Evolutionary conservation across 2,113 vertebrate species (phyloP).

Genomic region (Ornithorhynchus anatinus): DNA sequence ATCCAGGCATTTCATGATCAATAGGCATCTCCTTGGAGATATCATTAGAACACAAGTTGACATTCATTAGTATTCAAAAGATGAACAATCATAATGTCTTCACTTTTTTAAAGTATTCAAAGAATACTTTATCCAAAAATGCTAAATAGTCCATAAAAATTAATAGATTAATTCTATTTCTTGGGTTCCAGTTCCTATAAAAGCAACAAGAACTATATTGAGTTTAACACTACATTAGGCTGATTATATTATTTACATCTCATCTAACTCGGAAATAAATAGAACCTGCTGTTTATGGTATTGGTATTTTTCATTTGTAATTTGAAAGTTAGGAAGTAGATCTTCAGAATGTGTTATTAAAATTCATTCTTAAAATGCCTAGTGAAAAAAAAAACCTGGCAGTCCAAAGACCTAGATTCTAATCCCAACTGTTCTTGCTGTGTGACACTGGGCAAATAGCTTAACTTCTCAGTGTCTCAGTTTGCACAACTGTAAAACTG

Average conservation of each 20-base stretch:
- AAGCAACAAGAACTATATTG: slow-evolving; percentile 14
- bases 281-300: fast-evolving
- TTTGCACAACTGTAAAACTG: no score
- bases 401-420: no score
- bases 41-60: slow-evolving; percentile 38
- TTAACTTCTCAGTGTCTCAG: no score
- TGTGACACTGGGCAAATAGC: no score
- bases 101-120: slow-evolving; percentile 37
- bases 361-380: no score
- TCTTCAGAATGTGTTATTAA: no score
- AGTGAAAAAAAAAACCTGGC: no score
- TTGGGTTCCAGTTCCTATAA: slow-evolving; percentile 9
- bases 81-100: slow-evolving; percentile 33
- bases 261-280: neutral
- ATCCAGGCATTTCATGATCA: slow-evolving; percentile 1
- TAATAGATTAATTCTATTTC: neutral
- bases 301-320: no score
- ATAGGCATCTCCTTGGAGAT: slow-evolving; percentile 8
- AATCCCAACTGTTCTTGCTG: no score
- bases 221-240: slow-evolving; percentile 3
- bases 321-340: no score
- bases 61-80: slow-evolving; percentile 49
- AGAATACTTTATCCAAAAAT: slow-evolving; percentile 27
- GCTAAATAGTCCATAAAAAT: slow-evolving; percentile 20
- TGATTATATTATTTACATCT: neutral